These are phyloP conservation scores for Chaetura pelagica DNA, from an alignment of 2,113 vertebrate genomes.

Conservation along the genomic window DNA sequence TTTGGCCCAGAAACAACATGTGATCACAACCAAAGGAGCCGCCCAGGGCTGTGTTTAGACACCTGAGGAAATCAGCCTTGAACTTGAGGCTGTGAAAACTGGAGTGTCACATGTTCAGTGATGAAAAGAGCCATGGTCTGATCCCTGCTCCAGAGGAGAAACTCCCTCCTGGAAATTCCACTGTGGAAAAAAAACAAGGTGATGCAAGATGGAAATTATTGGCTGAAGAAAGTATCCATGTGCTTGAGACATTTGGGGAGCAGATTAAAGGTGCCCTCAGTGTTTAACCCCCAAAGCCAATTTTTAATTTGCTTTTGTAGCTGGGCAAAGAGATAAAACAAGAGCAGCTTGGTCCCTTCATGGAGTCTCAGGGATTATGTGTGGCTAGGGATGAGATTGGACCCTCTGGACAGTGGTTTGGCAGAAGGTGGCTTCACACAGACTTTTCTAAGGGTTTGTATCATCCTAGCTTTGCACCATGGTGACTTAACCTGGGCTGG, in stretches of 20 bases:
- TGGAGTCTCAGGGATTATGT: accelerated
- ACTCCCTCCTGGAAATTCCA: neutral
- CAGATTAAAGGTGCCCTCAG: neutral
- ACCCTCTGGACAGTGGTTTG: accelerated
- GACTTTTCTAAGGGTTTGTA: too few relatives aligned
- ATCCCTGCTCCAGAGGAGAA: neutral
- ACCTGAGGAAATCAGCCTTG: neutral
- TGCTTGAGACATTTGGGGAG: neutral
- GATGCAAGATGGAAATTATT: neutral
- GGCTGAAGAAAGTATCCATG: accelerated
- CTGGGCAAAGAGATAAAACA: neutral
- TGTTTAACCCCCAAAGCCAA: neutral
- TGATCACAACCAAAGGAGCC: neutral
- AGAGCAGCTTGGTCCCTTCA: neutral
- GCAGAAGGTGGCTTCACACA: neutral
- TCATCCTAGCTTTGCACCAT: neutral
- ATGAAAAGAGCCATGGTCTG: neutral
- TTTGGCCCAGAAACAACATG: neutral
- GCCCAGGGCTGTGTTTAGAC: neutral
- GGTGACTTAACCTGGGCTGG: neutral
- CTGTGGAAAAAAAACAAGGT: neutral
- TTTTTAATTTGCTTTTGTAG: neutral
- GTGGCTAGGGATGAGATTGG: neutral
- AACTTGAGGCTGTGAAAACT: neutral
- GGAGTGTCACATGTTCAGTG: accelerated